Conservation (phyloP, 2,797 vertebrate genomes). For the Manis pentadactyla region DNA sequence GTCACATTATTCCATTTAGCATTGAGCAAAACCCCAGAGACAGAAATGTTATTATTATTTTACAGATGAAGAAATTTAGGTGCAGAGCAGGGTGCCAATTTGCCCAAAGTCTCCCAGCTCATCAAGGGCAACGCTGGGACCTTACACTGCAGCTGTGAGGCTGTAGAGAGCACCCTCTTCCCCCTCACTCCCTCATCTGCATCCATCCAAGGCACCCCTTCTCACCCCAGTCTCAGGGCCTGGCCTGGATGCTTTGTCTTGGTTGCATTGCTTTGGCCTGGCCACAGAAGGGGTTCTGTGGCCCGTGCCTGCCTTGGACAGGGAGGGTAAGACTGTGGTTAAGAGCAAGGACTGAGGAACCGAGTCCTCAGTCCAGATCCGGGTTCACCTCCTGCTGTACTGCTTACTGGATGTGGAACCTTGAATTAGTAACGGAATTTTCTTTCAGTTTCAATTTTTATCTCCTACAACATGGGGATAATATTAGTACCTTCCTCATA, state of each 20-base stretch:
- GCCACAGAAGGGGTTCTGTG: not conserved
- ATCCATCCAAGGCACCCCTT: not conserved
- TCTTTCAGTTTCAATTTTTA: not conserved
- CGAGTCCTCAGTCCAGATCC: not conserved
- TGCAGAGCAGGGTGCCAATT: not conserved
- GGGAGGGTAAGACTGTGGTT: not conserved
- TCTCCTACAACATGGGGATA: not conserved
- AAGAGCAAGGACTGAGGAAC: not conserved
- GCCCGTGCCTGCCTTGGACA: not conserved
- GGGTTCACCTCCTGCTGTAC: not conserved
- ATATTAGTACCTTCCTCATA: not conserved
- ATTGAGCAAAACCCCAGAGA: not conserved
- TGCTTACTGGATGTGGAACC: no score
- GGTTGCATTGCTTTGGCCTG: not conserved
- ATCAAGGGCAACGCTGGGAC: not conserved
- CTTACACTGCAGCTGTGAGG: not conserved
- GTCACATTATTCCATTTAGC: not conserved
- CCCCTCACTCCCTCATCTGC: not conserved
- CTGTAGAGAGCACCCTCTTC: not conserved
- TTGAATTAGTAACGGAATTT: not conserved
- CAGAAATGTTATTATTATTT: not conserved
- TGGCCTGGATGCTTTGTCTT: not conserved
- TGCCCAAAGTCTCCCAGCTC: not conserved
- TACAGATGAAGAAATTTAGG: not conserved
- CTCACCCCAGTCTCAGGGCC: fast-evolving